Base-by-base conservation (phyloP, 2,888 invertebrate genomes). In the Xylota segnis region DNA sequence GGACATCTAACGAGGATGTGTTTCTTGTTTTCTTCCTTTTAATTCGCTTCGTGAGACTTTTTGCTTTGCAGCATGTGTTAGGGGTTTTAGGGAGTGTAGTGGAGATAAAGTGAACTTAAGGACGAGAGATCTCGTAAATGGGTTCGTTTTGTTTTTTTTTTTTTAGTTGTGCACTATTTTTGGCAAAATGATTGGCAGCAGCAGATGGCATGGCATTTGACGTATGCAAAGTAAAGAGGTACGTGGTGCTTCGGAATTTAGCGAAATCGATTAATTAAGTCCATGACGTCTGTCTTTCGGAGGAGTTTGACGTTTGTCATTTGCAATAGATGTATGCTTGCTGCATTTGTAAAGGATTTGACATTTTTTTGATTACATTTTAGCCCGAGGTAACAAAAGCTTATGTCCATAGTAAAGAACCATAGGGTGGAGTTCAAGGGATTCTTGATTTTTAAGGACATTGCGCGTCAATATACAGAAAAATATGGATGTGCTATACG, bases 141-240 rank as follows among this genome's bases (percentile, higher is more conserved):
- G 45, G 54, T 54, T 70, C n/a, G n/a, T 45, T 16, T 40, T 40
- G 58, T 5, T 71, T 58, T 18, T n/a, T 16, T 32, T 14, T 5
- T 52, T 74, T 54, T 43, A 34, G 14, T 32, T 7, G 32, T 6
- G 32, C 23, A 54, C 9, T 61, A 66, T 71, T 77, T 87, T 83
- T 72, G 68, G 70, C 88, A 88, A 90, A 90, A 89, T 90, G 91
- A 90, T 90, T 90, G 91, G 89, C 91, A 90, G 90, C 89, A 90
- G 90, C 91, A 91, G 90, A 91, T 91, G 91, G 91, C 90, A 90
- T 91, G 91, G 90, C 89, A 89, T 90, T 89, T 88, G 90, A 75
- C 40, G 52, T 47, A 61, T 71, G 66, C 34, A 32, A 68, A 59
- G 10, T 2, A 37, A 37, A 14, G 43, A 37, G 27, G 27, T 18